phyloP scores from a whole-genome alignment of 1,140 invertebrate species.

The Brachionus plicatilis region DNA sequence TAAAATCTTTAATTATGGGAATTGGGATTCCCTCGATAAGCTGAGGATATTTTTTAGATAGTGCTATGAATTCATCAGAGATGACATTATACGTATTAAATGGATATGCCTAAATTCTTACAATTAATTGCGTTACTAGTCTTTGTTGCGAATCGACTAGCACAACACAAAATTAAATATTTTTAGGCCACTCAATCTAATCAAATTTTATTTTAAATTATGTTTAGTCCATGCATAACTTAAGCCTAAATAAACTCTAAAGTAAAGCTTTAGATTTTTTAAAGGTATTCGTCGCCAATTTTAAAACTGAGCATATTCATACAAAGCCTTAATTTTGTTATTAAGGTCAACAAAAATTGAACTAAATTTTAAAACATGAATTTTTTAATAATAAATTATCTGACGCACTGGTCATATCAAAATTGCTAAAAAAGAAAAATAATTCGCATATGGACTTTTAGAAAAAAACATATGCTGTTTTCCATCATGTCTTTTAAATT shows the following conservation, averaged over 20 bases:
- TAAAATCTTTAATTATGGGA: not conserved
- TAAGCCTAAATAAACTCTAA: not conserved
- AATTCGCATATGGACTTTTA: not conserved
- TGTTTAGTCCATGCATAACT: not conserved
- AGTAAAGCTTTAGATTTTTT: not conserved
- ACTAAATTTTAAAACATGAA: not conserved
- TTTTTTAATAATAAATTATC: not conserved
- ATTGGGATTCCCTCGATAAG: not conserved
- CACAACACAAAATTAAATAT: not conserved
- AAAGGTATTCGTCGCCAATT: not conserved
- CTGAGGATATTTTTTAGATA: not conserved
- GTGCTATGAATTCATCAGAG: not conserved
- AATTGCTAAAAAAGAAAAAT: not conserved
- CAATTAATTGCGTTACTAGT: not conserved
- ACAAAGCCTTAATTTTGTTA: not conserved
- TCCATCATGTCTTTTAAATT: not conserved
- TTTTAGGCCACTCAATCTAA: not conserved
- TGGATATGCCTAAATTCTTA: not conserved
- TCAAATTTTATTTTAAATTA: not conserved
- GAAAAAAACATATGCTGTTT: not conserved
- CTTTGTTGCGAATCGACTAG: not conserved
- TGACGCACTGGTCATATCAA: not conserved
- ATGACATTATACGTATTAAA: not conserved
- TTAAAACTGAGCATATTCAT: not conserved
- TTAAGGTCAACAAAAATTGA: not conserved